These are phyloP conservation scores for Pangasianodon gigas DNA, from an alignment of 2,113 vertebrate species.

Conservation along the genomic window DNA sequence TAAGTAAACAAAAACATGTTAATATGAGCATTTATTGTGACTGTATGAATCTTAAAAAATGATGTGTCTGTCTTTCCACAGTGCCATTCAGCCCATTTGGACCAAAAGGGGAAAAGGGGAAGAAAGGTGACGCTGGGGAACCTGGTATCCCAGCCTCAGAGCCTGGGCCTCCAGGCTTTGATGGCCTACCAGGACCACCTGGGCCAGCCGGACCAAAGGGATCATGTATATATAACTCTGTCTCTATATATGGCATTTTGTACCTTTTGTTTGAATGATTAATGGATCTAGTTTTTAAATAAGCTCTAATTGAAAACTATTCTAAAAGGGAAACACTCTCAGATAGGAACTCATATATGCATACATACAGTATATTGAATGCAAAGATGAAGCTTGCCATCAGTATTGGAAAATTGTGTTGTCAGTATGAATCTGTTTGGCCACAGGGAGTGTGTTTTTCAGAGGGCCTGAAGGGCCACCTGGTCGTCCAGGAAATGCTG, in stretches of 20 bases:
- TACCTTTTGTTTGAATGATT: background rate
- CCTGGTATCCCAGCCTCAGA: slow-evolving; percentile 62
- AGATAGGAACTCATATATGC: background rate
- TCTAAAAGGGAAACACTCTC: background rate
- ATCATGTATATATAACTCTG: slow-evolving; percentile 62
- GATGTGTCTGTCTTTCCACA: background rate
- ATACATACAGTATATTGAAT: background rate
- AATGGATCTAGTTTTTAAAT: background rate
- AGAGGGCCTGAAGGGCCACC: slow-evolving; percentile 64
- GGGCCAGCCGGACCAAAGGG: slow-evolving; percentile 67
- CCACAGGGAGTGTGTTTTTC: slow-evolving; percentile 63
- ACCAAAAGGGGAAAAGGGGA: slow-evolving; percentile 63
- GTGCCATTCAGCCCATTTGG: slow-evolving; percentile 60
- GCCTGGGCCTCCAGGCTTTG: slow-evolving; percentile 59
- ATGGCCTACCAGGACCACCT: slow-evolving; percentile 57
- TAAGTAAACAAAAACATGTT: background rate
- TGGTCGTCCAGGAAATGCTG: slow-evolving; percentile 60
- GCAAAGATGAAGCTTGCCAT: background rate
- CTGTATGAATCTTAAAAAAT: background rate
- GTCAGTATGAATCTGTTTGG: slow-evolving; percentile 26
- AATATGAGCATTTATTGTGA: background rate
- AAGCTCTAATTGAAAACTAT: background rate
- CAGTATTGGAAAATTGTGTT: background rate
- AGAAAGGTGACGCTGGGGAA: slow-evolving; percentile 66
- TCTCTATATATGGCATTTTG: background rate